phyloP scores from a whole-genome alignment of 2,797 vertebrate genomes.

The Micromesistius poutassou region DNA sequence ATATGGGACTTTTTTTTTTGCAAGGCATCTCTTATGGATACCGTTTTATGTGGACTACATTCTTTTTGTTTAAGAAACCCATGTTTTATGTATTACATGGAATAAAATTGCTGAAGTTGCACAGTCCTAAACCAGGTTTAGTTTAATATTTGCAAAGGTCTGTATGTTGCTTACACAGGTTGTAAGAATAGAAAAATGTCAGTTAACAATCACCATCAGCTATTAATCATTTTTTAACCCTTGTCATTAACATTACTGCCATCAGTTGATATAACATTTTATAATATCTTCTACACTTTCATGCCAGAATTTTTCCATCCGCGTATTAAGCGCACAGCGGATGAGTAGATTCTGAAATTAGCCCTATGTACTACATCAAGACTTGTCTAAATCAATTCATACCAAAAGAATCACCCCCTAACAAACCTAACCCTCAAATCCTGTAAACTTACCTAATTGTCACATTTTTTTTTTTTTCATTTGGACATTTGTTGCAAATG shows the following conservation, averaged over 20 bases:
- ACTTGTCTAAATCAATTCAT: slow-evolving; percentile 56
- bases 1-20: background rate
- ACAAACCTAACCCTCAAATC: too few relatives aligned
- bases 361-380: slow-evolving; percentile 15
- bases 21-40: background rate
- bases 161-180: too few relatives aligned
- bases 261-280: too few relatives aligned
- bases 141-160: background rate
- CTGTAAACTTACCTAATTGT: too few relatives aligned
- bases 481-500: slow-evolving; percentile 33
- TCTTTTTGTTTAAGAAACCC: background rate
- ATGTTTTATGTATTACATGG: background rate
- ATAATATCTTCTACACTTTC: background rate
- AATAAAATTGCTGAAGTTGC: slow-evolving; percentile 2
- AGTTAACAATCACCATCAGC: too few relatives aligned
- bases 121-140: background rate
- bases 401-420: slow-evolving; percentile 31
- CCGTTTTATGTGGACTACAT: background rate
- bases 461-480: too few relatives aligned
- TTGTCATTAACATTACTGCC: too few relatives aligned
- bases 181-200: too few relatives aligned
- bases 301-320: slow-evolving; percentile 14
- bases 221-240: too few relatives aligned
- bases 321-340: slow-evolving; percentile 7
- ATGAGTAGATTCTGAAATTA: too few relatives aligned